These are phyloP conservation scores for Colletes collaris DNA, from an alignment of 2,888 invertebrate species.

Conservation along the genomic window DNA sequence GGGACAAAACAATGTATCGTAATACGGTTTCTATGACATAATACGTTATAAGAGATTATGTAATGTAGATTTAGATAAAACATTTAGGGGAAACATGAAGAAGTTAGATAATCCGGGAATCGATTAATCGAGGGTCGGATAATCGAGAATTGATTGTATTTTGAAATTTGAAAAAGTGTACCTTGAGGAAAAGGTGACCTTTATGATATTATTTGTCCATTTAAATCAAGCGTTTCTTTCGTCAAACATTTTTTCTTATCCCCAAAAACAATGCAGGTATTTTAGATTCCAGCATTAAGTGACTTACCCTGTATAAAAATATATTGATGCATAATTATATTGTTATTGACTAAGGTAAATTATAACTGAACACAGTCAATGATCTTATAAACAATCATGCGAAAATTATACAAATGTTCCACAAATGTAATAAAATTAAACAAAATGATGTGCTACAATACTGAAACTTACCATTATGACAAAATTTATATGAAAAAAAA, in stretches of 20 bases:
- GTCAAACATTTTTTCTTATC: background rate
- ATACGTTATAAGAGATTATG: too few relatives aligned
- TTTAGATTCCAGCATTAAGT: conserved; percentile 7
- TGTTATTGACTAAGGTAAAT: background rate
- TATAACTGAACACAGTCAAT: conserved; percentile 13
- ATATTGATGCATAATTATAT: conserved; percentile 2
- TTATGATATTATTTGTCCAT: background rate
- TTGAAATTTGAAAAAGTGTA: too few relatives aligned
- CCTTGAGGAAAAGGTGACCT: too few relatives aligned
- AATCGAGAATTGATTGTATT: too few relatives aligned
- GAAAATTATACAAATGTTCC: conserved; percentile 16
- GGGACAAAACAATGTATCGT: too few relatives aligned
- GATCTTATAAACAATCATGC: conserved; percentile 29
- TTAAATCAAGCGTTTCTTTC: background rate
- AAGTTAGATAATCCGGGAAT: too few relatives aligned
- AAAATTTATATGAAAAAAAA: conserved; percentile 14
- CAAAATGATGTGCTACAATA: background rate
- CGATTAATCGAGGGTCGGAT: too few relatives aligned
- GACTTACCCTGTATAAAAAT: conserved; percentile 5
- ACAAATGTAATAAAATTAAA: conserved; percentile 6
- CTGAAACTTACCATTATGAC: conserved; percentile 25
- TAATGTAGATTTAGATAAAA: too few relatives aligned
- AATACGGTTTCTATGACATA: too few relatives aligned
- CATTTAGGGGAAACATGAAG: too few relatives aligned
- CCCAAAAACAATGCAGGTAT: background rate